phyloP scores from a whole-genome alignment of 2,888 invertebrate species.

The Tipula lateralis region DNA sequence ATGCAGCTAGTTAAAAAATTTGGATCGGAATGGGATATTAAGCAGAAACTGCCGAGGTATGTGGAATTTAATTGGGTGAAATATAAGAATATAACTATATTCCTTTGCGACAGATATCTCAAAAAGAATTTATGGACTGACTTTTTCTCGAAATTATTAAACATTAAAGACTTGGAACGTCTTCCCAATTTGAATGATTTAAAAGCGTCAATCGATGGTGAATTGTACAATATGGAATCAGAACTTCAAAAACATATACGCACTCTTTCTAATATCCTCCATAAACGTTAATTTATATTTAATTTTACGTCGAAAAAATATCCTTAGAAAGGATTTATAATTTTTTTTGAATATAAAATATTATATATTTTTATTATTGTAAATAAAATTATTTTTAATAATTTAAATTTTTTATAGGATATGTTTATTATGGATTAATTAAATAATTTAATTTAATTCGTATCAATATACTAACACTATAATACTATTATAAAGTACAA shows the following conservation, averaged over 20 bases:
- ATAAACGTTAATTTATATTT: constrained; percentile 41
- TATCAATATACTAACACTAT: background rate
- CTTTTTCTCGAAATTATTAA: constrained; percentile 76
- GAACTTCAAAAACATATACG: constrained; percentile 48
- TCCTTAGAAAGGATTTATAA: background rate
- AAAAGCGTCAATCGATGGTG: constrained; percentile 45
- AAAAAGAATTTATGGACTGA: constrained; percentile 73
- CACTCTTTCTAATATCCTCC: constrained; percentile 46
- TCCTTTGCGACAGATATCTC: constrained; percentile 56
- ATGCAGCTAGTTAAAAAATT: constrained; percentile 71
- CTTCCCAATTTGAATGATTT: constrained; percentile 61
- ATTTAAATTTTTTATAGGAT: background rate
- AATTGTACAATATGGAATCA: constrained; percentile 48
- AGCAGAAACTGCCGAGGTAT: constrained; percentile 66
- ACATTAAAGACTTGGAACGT: constrained; percentile 69
- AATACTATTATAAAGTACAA: background rate
- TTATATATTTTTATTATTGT: background rate
- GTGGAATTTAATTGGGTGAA: constrained; percentile 25
- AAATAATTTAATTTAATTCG: background rate
- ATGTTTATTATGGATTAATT: background rate
- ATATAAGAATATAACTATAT: background rate
- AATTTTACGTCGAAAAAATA: background rate
- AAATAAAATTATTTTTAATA: constrained; percentile 1
- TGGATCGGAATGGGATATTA: constrained; percentile 63
- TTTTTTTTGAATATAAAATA: background rate